Percentiles rank a stretch among this genome's conserved stretches.
Evolutionary conservation across 2,888 invertebrate species (phyloP).

Genomic region (Oligia latruncula): DNA sequence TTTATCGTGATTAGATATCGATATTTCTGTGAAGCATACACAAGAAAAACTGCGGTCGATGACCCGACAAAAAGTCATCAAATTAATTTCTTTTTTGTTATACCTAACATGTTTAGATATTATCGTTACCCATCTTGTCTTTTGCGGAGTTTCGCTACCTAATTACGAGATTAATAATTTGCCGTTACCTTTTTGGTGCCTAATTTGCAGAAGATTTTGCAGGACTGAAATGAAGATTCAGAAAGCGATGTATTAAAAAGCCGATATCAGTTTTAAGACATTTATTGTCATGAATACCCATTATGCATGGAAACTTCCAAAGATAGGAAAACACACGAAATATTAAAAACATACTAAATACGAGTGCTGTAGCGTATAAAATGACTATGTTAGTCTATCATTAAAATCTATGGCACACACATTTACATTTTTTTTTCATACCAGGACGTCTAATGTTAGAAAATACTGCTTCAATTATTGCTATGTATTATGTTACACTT

Average conservation of each 20-base stretch:
- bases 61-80: too few species aligned
- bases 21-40: too few species aligned
- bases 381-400: constrained; percentile 21
- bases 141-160: too few species aligned
- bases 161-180: not conserved
- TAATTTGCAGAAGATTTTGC: not conserved
- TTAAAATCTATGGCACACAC: constrained; percentile 64
- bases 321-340: constrained; percentile 14
- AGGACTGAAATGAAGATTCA: not conserved
- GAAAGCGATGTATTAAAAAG: not conserved
- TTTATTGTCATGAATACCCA: constrained; percentile 22
- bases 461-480: constrained; percentile 38
- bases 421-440: constrained; percentile 31
- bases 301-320: not conserved
- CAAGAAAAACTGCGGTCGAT: too few species aligned
- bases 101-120: too few species aligned
- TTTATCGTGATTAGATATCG: not conserved
- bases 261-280: not conserved
- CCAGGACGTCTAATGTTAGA: not conserved
- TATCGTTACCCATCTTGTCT: too few species aligned
- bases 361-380: constrained; percentile 42
- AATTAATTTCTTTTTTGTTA: too few species aligned
- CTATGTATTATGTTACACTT: not conserved
- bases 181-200: not conserved
- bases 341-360: not conserved